Evolutionary conservation across 2,113 vertebrate genomes (phyloP), one percentile per base, ranked within the genome.

Genomic region (Taxidea taxus): DNA sequence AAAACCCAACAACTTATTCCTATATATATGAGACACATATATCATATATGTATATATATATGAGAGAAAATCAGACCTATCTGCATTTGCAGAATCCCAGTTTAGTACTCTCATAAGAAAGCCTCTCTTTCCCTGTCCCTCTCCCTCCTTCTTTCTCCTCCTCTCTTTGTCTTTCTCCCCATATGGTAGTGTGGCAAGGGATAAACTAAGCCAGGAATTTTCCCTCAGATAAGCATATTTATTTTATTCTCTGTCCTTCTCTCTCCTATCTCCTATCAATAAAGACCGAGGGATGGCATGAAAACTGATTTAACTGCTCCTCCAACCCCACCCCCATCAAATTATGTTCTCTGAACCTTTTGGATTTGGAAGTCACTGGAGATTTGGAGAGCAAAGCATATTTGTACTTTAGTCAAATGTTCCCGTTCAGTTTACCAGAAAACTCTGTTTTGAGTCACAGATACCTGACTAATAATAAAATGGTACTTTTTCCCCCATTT

Each of bases 361-460:
- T 9, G 27, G 10, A 6, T 62, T 86, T 87, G 47, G 11, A 87
- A 42, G 29, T 58, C 29, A 29, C 39, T 21, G 18, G 51, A 47
- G 64, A 92, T 83, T 92, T 60, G 80, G 39, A 87, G 12, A 92
- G 34, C n/a, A 92, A 92, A 81, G 42, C 37, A 20, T 27, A 64
- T 10, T 9, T 82, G 8, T n/a, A 16, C n/a, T 74, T 37, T 44
- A 29, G 15, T 62, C 27, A 87, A 31, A 44, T 21, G 16, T 74
- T 64, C 4, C 25, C 13, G 31, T 20, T 87, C 6, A 54, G 42
- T 56, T 87, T 37, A 75, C 34, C n/a, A 16, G 49, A 86, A 86
- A 87, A 23, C n/a, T 49, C 51, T 62, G 15, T 37, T 34, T 37
- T 23, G 25, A 58, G 14, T 58, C 64, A 82, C 13, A 60, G 62